These are phyloP conservation scores for Dyspetes luteomarginatus DNA, from an alignment of 2,888 invertebrate genomes.

Conservation along the genomic window DNA sequence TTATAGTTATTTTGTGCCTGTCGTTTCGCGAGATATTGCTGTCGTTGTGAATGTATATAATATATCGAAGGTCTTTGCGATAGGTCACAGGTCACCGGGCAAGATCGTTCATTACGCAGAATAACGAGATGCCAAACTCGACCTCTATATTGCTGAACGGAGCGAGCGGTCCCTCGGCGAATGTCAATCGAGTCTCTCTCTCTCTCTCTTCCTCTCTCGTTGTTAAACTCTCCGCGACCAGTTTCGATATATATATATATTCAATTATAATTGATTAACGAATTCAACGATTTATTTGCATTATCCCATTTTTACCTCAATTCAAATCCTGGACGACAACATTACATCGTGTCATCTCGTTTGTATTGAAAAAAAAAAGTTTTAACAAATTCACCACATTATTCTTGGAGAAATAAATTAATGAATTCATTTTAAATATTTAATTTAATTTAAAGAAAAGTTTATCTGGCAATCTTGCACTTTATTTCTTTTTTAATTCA, in stretches of 20 bases:
- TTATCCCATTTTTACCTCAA: background rate
- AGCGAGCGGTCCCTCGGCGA: background rate
- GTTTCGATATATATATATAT: constrained; percentile 17
- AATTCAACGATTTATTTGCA: constrained; percentile 11
- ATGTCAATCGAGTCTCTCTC: background rate
- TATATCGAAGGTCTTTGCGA: constrained; percentile 27
- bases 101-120: constrained; percentile 50
- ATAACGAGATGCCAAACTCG: constrained; percentile 31
- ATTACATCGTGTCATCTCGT: too few species aligned
- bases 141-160: background rate
- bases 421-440: too few species aligned
- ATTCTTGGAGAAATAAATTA: too few species aligned
- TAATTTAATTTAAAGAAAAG: too few species aligned
- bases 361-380: too few species aligned
- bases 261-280: constrained; percentile 26
- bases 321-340: background rate
- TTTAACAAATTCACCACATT: too few species aligned
- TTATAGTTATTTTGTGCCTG: constrained; percentile 25
- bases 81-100: constrained; percentile 51
- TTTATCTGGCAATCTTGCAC: too few species aligned
- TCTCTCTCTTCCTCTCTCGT: background rate
- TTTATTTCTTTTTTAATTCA: too few species aligned
- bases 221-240: constrained; percentile 1
- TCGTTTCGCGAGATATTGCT: constrained; percentile 29
- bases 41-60: background rate